Percentiles rank a stretch among this genome's conserved stretches.
Conservation (phyloP, 1,140 invertebrate genomes). For the Meloidogyne chitwoodi region DNA sequence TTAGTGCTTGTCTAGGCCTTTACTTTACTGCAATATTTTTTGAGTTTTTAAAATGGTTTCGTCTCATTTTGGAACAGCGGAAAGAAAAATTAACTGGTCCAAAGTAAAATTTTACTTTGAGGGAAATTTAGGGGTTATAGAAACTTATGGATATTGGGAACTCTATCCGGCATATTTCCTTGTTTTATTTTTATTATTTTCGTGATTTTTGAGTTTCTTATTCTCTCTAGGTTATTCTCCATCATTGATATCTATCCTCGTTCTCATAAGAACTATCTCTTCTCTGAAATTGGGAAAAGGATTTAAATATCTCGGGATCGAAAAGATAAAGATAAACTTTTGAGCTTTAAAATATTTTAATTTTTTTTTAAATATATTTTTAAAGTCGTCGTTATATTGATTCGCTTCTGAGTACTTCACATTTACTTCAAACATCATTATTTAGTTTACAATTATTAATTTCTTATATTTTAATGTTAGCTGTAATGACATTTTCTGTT, state of each 20-base stretch:
- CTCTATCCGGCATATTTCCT: too few species aligned
- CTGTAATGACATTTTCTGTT: conserved; percentile 95
- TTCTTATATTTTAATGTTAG: conserved; percentile 90
- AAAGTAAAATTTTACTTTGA: not conserved
- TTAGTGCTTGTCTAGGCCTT: conserved; percentile 29
- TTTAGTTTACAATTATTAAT: conserved; percentile 82
- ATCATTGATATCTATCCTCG: too few species aligned
- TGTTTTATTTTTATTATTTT: too few species aligned
- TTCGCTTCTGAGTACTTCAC: conserved; percentile 60
- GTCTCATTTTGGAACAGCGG: conserved; percentile 23
- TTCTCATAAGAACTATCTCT: too few species aligned
- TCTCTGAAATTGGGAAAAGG: too few species aligned
- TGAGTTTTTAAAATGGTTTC: conserved; percentile 32
- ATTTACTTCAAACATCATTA: conserved; percentile 79
- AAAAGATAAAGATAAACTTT: too few species aligned
- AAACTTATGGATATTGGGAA: too few species aligned
- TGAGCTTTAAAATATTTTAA: too few species aligned
- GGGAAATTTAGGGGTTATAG: too few species aligned
- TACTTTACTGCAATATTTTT: conserved; percentile 27
- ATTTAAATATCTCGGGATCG: too few species aligned
- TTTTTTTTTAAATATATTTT: not conserved
- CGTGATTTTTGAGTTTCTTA: too few species aligned
- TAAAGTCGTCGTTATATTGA: conserved; percentile 20
- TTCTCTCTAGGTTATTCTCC: too few species aligned
- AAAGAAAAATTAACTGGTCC: not conserved